Conservation (phyloP, 2,113 vertebrate genomes). For the Oostethus manadensis region DNA sequence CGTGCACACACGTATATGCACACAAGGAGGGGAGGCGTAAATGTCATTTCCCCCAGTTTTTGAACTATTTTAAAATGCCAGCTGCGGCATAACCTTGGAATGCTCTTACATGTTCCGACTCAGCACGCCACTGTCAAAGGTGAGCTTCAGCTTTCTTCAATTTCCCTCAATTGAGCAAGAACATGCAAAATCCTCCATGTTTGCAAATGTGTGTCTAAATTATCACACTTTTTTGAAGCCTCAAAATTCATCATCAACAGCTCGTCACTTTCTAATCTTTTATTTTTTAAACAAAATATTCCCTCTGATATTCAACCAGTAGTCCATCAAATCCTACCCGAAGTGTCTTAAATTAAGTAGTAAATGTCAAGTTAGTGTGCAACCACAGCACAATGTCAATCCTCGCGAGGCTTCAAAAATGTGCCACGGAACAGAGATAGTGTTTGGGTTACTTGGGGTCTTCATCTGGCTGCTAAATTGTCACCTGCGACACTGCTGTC, state of each 20-base stretch:
- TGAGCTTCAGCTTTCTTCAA: slow-evolving; percentile 24
- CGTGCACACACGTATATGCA: neutral
- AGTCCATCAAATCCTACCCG: slow-evolving; percentile 11
- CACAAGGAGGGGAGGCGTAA: slow-evolving; percentile 9
- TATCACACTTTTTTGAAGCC: slow-evolving; percentile 1
- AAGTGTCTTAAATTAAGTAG: slow-evolving; percentile 9
- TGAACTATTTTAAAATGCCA: slow-evolving; percentile 44
- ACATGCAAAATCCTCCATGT: neutral
- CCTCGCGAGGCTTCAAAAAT: slow-evolving; percentile 20
- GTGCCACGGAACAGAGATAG: slow-evolving; percentile 29
- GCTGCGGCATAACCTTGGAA: slow-evolving; percentile 16
- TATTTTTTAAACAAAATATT: slow-evolving; percentile 12
- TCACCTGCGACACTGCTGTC: slow-evolving; percentile 49
- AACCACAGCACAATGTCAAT: slow-evolving; percentile 28
- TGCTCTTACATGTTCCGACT: slow-evolving; percentile 1
- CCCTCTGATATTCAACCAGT: slow-evolving; percentile 6
- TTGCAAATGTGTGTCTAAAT: neutral
- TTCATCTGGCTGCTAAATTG: slow-evolving; percentile 44
- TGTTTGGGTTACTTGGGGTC: slow-evolving; percentile 48
- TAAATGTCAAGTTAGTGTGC: slow-evolving; percentile 18
- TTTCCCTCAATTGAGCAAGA: neutral
- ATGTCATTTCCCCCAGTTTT: slow-evolving; percentile 38
- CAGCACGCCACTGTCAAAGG: slow-evolving; percentile 19
- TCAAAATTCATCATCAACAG: neutral
- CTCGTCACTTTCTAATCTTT: slow-evolving; percentile 8